Conservation (phyloP, 2,113 vertebrate species). For the Menidia beryllina region DNA sequence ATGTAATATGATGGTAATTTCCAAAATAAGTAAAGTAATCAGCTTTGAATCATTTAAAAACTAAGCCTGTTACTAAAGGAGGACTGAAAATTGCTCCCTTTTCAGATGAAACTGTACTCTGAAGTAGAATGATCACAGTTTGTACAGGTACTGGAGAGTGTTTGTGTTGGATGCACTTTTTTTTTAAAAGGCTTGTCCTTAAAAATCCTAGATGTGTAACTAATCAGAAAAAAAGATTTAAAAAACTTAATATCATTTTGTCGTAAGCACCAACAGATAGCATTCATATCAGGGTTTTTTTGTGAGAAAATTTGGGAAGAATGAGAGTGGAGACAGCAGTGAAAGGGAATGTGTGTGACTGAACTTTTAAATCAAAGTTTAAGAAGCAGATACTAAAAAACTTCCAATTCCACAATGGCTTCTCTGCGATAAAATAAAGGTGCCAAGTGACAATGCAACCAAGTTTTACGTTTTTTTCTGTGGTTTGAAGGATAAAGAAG, state of each 20-base stretch:
- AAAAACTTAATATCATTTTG: not conserved
- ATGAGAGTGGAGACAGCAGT: slow-evolving; percentile 28
- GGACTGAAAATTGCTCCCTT: not conserved
- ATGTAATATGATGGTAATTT: not conserved
- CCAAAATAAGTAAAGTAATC: not conserved
- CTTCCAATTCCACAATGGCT: not conserved
- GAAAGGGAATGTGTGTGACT: slow-evolving; percentile 49
- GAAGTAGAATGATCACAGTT: not conserved
- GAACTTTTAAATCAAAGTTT: slow-evolving; percentile 49
- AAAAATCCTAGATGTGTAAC: too few relatives aligned
- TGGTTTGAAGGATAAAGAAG: too few relatives aligned
- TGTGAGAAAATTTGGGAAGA: not conserved
- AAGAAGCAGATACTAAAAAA: slow-evolving; percentile 20
- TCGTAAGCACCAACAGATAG: not conserved
- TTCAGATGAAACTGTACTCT: not conserved
- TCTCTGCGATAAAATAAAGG: too few relatives aligned
- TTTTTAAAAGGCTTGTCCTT: not conserved
- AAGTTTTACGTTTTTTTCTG: too few relatives aligned
- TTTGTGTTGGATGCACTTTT: not conserved
- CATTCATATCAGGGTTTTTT: slow-evolving; percentile 12
- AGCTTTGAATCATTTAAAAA: too few relatives aligned
- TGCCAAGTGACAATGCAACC: too few relatives aligned
- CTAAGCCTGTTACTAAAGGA: not conserved
- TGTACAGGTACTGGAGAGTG: too few relatives aligned
- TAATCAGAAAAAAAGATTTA: not conserved